Evolutionary conservation across 2,797 vertebrate species (phyloP), one percentile per base, ranked within the genome.

Genomic region (Karalla daura): DNA sequence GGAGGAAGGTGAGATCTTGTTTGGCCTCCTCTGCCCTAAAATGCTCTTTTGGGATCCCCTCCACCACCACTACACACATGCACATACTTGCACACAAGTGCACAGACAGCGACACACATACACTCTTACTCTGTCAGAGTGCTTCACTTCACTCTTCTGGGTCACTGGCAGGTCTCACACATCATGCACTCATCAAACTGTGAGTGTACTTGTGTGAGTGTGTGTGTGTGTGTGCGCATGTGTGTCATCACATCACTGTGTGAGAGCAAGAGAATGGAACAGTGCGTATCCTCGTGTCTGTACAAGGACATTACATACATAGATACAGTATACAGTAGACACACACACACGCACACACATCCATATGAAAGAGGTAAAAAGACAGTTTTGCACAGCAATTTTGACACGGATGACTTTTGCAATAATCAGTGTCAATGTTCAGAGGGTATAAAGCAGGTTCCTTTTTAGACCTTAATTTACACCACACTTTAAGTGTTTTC

Each of bases 121-220:
- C 47, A 30, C 39, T 13, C 20, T 14, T 6, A 13, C 30, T 24
- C 56, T 63, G 68, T 62, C 64, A 64, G 17, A 81, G 70, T 72
- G 74, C 75, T 78, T 76, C 76, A 80, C 73, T 78, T 84, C 81
- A 79, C 61, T 81, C 72, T 82, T 87, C 76, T 63, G 76, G 80
- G 67, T 84, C 80, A 88, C 13, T 35, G 76, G 74, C 35, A 76
- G 76, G 80, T 78, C 73, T 75, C 49, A 60, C 74, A 70, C 80
- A 75, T 59, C 46, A 77, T 67, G 47, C 20, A 63, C 52, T 70
- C 63, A 63, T 77, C 73, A 71, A 64, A 70, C 64, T 60, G 51
- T 65, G 74, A 58, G 52, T 63, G 62, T 27, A 25, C 36, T 2
- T 47, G 49, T 30, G 9, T 45, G 15, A 49, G 30, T 51, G 20